These are phyloP conservation scores for Tyto alba DNA, from an alignment of 2,113 vertebrate species.

Conservation along the genomic window DNA sequence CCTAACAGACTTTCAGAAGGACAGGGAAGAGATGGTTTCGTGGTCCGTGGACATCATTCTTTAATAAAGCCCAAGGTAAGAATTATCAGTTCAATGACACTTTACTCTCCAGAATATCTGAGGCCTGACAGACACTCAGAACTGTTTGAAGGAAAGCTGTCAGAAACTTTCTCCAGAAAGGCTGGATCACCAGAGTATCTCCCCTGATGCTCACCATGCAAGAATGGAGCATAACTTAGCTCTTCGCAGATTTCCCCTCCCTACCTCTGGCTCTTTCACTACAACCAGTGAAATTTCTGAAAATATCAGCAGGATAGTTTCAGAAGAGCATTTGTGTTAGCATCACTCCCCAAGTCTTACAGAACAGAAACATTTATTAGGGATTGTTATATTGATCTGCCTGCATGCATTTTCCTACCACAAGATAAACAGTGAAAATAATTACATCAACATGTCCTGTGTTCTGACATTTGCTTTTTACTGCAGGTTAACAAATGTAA, in stretches of 20 bases:
- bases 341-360: background rate
- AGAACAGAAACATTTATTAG: background rate
- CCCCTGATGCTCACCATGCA: background rate
- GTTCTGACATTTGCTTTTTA: background rate
- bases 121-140: background rate
- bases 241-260: background rate
- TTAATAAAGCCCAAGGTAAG: background rate
- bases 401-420: background rate
- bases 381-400: background rate
- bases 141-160: background rate
- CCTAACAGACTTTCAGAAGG: background rate
- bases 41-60: background rate
- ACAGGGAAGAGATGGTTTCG: background rate
- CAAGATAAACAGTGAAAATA: background rate
- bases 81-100: background rate
- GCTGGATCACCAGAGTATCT: background rate
- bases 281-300: background rate
- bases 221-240: background rate
- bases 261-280: background rate
- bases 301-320: background rate
- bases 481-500: conserved; percentile 17
- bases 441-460: background rate
- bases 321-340: background rate
- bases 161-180: background rate
- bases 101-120: background rate